A percentile compares a stretch with the other conserved stretches of the same genome.
Evolutionary conservation across 2,888 invertebrate genomes (phyloP).

Genomic region (Villa cingulata): DNA sequence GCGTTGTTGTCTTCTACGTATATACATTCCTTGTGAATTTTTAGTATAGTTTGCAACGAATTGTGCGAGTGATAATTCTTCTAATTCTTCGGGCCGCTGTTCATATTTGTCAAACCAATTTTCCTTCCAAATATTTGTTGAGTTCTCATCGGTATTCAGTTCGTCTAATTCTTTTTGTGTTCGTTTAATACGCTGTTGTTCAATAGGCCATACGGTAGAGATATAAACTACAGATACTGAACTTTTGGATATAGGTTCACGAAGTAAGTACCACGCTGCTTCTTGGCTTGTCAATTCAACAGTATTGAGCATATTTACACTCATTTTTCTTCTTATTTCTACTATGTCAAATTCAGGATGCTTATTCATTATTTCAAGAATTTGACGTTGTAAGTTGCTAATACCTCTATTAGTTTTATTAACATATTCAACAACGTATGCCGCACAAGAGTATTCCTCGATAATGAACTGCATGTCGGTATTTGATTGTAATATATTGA

Average conservation of each 20-base stretch:
- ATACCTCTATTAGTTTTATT: slow-evolving; percentile 27
- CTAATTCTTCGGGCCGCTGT: slow-evolving; percentile 20
- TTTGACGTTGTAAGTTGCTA: slow-evolving; percentile 22
- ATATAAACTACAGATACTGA: slow-evolving; percentile 24
- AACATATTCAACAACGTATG: slow-evolving; percentile 32
- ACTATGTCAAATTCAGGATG: slow-evolving; percentile 26
- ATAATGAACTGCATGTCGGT: slow-evolving; percentile 29
- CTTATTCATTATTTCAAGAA: slow-evolving; percentile 22
- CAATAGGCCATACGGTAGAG: slow-evolving; percentile 28
- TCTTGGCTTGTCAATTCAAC: slow-evolving; percentile 30
- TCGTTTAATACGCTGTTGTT: slow-evolving; percentile 26
- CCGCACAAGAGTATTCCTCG: slow-evolving; percentile 33
- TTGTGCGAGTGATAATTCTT: slow-evolving; percentile 21
- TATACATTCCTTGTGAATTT: slow-evolving; percentile 11
- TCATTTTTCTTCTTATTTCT: slow-evolving; percentile 20
- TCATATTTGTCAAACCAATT: slow-evolving; percentile 26
- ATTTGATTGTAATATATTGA: slow-evolving; percentile 24
- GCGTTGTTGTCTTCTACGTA: slow-evolving; percentile 16
- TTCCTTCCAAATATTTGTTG: slow-evolving; percentile 25
- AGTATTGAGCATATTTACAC: slow-evolving; percentile 23
- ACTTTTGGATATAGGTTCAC: slow-evolving; percentile 31
- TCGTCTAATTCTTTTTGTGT: slow-evolving; percentile 23
- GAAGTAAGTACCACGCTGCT: slow-evolving; percentile 35
- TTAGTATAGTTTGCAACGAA: slow-evolving; percentile 21
- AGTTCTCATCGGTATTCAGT: slow-evolving; percentile 15